Percentiles rank a stretch among this genome's conserved stretches.
Evolutionary conservation across 2,797 vertebrate genomes (phyloP).

Genomic region (Buceros bicornis): DNA sequence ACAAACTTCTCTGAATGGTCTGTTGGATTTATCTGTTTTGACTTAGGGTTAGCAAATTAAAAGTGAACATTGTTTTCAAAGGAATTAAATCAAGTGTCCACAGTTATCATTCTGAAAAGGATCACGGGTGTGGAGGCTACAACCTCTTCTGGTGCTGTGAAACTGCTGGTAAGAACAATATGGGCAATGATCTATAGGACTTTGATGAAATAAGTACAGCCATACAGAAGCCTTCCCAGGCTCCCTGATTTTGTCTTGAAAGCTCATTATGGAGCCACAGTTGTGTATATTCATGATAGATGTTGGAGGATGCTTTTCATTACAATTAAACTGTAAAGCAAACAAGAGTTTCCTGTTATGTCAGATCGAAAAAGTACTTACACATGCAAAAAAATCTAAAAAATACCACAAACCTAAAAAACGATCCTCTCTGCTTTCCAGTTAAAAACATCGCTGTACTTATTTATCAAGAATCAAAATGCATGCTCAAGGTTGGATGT

Average conservation of each 20-base stretch:
- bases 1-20: neutral
- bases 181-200: neutral
- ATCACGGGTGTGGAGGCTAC: neutral
- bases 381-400: slow-evolving; percentile 37
- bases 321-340: slow-evolving; percentile 33
- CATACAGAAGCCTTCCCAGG: slow-evolving; percentile 32
- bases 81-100: neutral
- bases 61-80: neutral
- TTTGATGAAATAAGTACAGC: neutral
- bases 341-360: slow-evolving; percentile 53
- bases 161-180: neutral
- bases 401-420: slow-evolving; percentile 42
- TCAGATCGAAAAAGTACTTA: slow-evolving; percentile 26
- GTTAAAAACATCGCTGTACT: neutral
- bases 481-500: neutral
- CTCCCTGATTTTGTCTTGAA: neutral
- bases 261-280: neutral
- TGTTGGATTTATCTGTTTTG: neutral
- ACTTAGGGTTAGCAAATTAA: neutral
- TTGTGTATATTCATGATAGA: slow-evolving; percentile 17
- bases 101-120: neutral
- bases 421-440: neutral
- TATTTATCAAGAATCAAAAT: neutral
- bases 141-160: neutral
- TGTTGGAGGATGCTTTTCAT: slow-evolving; percentile 9